Evolutionary conservation across 1,140 invertebrate species (phyloP).

Genomic region (Antheraea pernyi): DNA sequence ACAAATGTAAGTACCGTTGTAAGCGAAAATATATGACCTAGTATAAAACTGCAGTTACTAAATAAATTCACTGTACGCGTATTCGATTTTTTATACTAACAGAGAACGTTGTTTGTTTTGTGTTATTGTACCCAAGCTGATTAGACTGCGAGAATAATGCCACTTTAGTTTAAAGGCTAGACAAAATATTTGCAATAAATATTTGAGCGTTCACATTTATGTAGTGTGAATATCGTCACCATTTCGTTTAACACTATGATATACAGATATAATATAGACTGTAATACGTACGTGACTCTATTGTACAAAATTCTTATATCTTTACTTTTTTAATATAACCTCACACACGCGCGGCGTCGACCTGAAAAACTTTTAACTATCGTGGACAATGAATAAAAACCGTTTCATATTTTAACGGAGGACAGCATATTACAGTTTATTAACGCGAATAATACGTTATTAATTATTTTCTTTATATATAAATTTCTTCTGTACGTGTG

Average conservation of each 20-base stretch:
- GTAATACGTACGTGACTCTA: too few species aligned
- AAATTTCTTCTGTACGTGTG: too few species aligned
- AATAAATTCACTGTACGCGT: background rate
- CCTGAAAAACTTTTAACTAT: too few species aligned
- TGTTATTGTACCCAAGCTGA: background rate
- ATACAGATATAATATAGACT: too few species aligned
- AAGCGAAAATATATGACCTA: background rate
- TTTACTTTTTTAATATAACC: too few species aligned
- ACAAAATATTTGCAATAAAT: background rate
- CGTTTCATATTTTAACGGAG: too few species aligned
- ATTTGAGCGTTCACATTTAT: background rate
- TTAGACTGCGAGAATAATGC: background rate
- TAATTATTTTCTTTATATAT: too few species aligned
- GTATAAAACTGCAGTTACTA: constrained; percentile 1
- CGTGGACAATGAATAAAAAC: too few species aligned
- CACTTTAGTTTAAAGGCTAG: background rate
- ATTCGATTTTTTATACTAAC: background rate
- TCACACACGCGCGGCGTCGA: too few species aligned
- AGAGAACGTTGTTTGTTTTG: background rate
- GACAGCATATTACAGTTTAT: too few species aligned
- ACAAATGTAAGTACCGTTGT: background rate
- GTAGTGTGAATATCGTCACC: background rate
- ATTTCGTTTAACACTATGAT: background rate
- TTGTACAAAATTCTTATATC: too few species aligned
- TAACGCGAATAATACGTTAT: too few species aligned